Evolutionary conservation across 64 coral and sea anemone genomes (phyloP), one percentile per base, ranked within the genome.

Genomic region (Stylophora pistillata): DNA sequence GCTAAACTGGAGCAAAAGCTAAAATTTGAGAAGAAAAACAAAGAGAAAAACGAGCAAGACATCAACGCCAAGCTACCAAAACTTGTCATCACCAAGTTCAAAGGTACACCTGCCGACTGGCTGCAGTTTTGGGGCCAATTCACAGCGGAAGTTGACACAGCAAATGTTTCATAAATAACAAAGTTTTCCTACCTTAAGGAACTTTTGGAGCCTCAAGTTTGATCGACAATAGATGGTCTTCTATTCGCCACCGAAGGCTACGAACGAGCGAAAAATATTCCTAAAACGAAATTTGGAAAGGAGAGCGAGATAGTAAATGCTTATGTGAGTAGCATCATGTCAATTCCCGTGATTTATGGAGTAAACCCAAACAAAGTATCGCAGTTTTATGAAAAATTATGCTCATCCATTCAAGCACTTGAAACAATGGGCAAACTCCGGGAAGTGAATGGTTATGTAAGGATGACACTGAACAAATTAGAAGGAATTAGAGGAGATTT

Each of bases 161-260:
- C 80, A 32, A 76, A 89, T 33, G 33, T 86, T 72, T 76, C 55
- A n/a, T 80, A 75, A 52, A 78, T 94, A 10, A 85, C 92, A 25
- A 89, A 94, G 73, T 86, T 94, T 47, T 87, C 87, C 12, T 86
- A 86, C 25, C 88, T 94, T 32, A 94, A 94, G 30, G 87, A 94
- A 23, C 30, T 89, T 64, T 30, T 89, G 60, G 75, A 89, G 6
- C 81, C 30, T 12, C 90, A 88, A 47, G 85, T 95, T 16, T 31
- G 85, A 33, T 69, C 53, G n/a, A 87, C 30, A 7, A 74, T 94
- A 2, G 76, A 78, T 56, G 76, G 53, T 10, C 53, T 78, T 15
- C 76, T 52, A 21, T 58, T 78, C 18, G 56, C 9, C 76, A 27
- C 23, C 25, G 76, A 78, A 47, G 76, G 76, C 37, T 78, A 78